Base-by-base conservation (phyloP, 1,140 invertebrate genomes). In the Drosophila nasuta region DNA sequence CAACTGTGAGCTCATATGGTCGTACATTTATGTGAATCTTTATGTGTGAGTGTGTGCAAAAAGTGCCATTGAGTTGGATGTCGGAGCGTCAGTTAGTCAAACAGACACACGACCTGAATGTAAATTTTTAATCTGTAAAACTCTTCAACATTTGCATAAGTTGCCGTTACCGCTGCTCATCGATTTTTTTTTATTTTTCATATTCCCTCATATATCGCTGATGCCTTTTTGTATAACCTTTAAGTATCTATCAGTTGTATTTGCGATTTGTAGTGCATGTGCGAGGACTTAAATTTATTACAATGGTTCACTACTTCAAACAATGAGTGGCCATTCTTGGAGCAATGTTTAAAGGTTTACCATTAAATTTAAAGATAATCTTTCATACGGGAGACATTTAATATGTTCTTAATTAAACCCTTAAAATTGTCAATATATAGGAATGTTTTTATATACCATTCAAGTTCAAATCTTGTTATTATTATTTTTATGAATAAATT, bases 61-160 rank as follows among this genome's bases (percentile, higher is more conserved):
- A 51, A 68, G 59, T 65, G 41, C 67, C 60, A 82, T 87, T 76
- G 63, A 87, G 60, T 56, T 67, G 63, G 33, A 33, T 62, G 75
- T 60, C 59, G 54, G 45, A 62, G 57, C 76, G 75, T 67, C 77
- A 64, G 73, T 51, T 68, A 74, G 69, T 59, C 70, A 65, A 46
- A 33, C 57, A 59, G 41, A 35, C 66, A 68, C 82, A 88, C 83
- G 83, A 87, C 83, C 82, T 87, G 79, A 88, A 82, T 87, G 76
- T 87, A 80, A 73, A 87, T 80, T 87, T 87, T 77, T 87, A 87
- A 87, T 87, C 82, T 87, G 83, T 66, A 87, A 82, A 87, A 82
- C 79, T 73, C 82, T 88, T 75, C 73, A 82, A 64, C 66, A 88
- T 88, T 80, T 75, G 62, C 79, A 87, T 87, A 88, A 83, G 83